Conservation (phyloP, 2,113 vertebrate species). For the Todiramphus saurophagus region DNA sequence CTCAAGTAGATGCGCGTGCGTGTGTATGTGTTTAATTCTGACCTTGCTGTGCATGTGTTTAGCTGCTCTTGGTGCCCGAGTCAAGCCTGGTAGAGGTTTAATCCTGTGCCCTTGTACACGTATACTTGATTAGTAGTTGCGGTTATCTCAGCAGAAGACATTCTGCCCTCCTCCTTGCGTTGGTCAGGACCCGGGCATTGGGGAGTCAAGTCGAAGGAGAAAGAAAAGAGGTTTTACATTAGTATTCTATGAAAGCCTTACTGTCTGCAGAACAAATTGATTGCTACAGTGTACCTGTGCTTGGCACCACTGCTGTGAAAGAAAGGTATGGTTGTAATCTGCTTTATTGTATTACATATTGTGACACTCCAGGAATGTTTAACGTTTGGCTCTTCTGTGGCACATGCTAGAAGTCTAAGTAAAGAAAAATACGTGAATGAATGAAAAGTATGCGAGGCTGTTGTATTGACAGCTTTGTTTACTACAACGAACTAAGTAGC, state of each 20-base stretch:
- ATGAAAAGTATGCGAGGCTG: conserved; percentile 57
- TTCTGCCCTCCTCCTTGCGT: conserved; percentile 84
- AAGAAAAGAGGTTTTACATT: conserved; percentile 85
- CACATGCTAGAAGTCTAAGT: conserved; percentile 64
- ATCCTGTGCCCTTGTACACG: conserved; percentile 89
- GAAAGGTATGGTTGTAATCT: conserved; percentile 90
- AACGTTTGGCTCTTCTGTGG: conserved; percentile 61
- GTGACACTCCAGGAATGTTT: conserved; percentile 79
- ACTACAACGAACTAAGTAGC: conserved; percentile 66
- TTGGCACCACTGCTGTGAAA: conserved; percentile 91
- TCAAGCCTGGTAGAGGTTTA: conserved; percentile 88
- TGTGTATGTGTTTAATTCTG: conserved; percentile 75
- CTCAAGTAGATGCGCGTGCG: conserved; percentile 64
- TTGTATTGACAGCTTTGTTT: conserved; percentile 68
- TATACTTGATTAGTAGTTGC: conserved; percentile 94
- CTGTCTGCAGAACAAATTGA: conserved; percentile 98
- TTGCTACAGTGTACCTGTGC: conserved; percentile 95
- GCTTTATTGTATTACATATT: conserved; percentile 85
- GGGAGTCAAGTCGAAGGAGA: conserved; percentile 89
- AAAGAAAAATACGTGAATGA: conserved; percentile 69
- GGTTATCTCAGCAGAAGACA: conserved; percentile 92
- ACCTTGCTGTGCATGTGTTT: conserved; percentile 76
- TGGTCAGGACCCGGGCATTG: conserved; percentile 86
- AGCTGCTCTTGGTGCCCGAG: conserved; percentile 79
- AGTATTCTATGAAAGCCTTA: conserved; percentile 90